Base-by-base conservation (phyloP, 2,888 invertebrate genomes). In the Trissonchulus sp. region DNA sequence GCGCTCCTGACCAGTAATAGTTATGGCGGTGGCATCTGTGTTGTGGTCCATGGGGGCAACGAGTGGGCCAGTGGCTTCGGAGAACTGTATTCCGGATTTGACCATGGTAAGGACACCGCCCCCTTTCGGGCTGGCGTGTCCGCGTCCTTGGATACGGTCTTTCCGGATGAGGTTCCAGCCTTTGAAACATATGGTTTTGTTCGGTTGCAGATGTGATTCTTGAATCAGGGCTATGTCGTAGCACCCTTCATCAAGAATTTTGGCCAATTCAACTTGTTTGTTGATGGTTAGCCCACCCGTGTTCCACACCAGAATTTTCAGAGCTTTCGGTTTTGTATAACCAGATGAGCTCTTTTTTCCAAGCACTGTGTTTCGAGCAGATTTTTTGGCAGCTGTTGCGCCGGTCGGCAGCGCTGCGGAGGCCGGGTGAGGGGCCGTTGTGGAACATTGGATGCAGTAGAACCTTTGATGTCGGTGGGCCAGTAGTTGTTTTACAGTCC, bases 151-250 rank as follows among this genome's bases (percentile, higher is more conserved):
- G 28, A 8, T 3, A 8, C 65, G 65, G 31, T 65, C 65, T 30
- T 65, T 65, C 15, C 65, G 8, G 34, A 15, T 15, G 31, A 65
- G 8, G 34, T 3, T 15, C 8, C n/a, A 65, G 8, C 65, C 65
- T n/a, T 60, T 60, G 18, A 60, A n/a, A 34, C 31, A 31, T 8
- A 65, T 18, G 31, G 15, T 8, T 8, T 3, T 18, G 65, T 65
- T 65, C 8, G 65, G 65, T n/a, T 65, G 8, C 34, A 65, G 65
- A 8, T 65, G 8, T 34, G 65, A 18, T 30, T 65, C 65, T 30
- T 65, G 65, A 31, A 65, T 30, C 15, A 65, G 31, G 8, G 65
- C 65, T 31, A 65, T 8, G n/a, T 65, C 65, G 65, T 65, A 65
- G 18, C n/a, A 18, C 18, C n/a, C 18, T 18, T 18, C n/a, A 60